Percentiles rank a stretch among this genome's conserved stretches.
Conservation (phyloP, 2,113 vertebrate species). For the Paramisgurnus dabryanus region DNA sequence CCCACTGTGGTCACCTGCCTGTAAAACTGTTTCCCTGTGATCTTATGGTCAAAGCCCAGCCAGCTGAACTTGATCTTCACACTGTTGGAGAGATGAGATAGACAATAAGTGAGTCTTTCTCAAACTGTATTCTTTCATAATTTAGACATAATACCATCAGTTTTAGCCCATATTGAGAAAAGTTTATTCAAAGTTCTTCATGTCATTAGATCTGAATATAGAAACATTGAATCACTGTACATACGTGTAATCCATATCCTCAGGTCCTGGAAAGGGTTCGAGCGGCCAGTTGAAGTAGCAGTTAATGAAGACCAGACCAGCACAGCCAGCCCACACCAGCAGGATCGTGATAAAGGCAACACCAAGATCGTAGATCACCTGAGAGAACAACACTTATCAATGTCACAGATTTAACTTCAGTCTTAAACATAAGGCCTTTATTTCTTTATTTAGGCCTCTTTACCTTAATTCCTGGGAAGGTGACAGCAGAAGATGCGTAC, state of each 20-base stretch:
- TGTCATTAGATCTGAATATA: not conserved
- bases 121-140: no score
- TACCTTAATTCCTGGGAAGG: conserved; percentile 97
- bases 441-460: not conserved
- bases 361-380: conserved; percentile 95
- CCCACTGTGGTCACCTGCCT: conserved; percentile 97
- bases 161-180: no score
- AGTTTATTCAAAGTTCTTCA: not conserved
- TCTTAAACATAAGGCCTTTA: not conserved
- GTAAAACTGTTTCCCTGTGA: conserved; percentile 99
- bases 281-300: conserved; percentile 98
- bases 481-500: conserved; percentile 96
- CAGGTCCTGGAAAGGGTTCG: conserved; percentile 95
- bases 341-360: conserved; percentile 90
- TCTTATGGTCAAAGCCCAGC: conserved; percentile 99
- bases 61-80: conserved; percentile 99
- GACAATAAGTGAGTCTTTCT: not conserved
- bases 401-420: conserved; percentile 48
- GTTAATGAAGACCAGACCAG: conserved; percentile 94
- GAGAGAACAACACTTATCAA: conserved; percentile 63
- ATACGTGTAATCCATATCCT: conserved; percentile 98
- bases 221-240: conserved; percentile 46
- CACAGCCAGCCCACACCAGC: conserved; percentile 90
- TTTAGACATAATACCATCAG: no score
- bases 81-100: conserved; percentile 65